These are phyloP conservation scores for Gymnocheta viridis DNA, from an alignment of 2,888 invertebrate species.

Conservation along the genomic window DNA sequence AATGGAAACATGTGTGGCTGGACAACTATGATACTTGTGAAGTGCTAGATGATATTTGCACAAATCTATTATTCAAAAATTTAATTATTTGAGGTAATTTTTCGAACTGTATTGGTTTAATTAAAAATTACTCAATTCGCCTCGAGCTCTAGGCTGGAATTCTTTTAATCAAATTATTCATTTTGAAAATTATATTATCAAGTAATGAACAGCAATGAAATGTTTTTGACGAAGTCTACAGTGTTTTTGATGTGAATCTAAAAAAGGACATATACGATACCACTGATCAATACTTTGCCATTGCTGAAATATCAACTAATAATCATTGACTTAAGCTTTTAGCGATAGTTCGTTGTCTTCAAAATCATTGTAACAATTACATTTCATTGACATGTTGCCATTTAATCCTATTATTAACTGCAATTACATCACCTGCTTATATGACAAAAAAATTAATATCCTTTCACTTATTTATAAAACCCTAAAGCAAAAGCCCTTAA, in stretches of 20 bases:
- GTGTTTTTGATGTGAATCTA: too few species aligned
- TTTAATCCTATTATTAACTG: conserved; percentile 42
- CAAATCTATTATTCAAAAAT: neutral
- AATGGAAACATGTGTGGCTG: too few species aligned
- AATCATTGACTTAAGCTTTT: neutral
- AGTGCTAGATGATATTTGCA: neutral
- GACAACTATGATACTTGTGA: too few species aligned
- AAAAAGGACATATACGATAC: too few species aligned
- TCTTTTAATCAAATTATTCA: too few species aligned
- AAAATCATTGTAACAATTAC: conserved; percentile 5
- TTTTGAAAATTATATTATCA: too few species aligned
- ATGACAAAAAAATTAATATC: neutral
- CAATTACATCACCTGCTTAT: conserved; percentile 54
- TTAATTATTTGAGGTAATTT: neutral
- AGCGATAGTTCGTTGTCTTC: neutral
- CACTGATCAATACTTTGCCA: too few species aligned
- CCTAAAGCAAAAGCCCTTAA: neutral
- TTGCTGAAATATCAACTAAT: neutral
- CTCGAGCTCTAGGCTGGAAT: too few species aligned
- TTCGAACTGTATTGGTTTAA: too few species aligned
- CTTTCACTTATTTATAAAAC: conserved; percentile 15
- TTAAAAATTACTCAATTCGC: too few species aligned
- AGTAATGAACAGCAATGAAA: too few species aligned
- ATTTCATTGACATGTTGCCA: conserved; percentile 16
- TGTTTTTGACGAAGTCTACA: too few species aligned